Evolutionary conservation across 2,113 vertebrate genomes (phyloP).

Genomic region (Marcusenius ussheri): DNA sequence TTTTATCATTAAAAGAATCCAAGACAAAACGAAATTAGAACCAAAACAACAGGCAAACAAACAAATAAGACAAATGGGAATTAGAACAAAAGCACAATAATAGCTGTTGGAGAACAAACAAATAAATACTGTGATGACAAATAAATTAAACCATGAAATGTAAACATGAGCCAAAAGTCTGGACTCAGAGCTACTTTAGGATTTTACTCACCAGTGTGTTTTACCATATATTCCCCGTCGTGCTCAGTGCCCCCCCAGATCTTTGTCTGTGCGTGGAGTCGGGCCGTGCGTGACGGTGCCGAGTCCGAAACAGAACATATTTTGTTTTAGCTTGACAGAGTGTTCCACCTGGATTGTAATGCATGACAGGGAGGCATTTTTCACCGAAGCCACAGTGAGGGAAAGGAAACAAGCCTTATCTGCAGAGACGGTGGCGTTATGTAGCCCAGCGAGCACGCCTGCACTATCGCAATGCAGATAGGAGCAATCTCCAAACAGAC

Average conservation of each 20-base stretch:
- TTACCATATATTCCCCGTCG: too few relatives aligned
- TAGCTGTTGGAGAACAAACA: neutral
- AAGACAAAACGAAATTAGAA: neutral
- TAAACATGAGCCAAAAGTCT: neutral
- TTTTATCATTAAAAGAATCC: neutral
- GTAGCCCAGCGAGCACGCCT: constrained; percentile 29
- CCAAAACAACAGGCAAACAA: neutral
- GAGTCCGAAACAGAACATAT: neutral
- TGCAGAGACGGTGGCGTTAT: neutral
- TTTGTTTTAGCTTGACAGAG: constrained; percentile 11
- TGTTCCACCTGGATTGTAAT: neutral
- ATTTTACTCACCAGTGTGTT: neutral
- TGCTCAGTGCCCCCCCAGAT: neutral
- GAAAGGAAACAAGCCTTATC: constrained; percentile 7
- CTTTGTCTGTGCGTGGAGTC: neutral
- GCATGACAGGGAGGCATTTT: neutral
- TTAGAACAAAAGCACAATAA: neutral
- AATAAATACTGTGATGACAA: neutral
- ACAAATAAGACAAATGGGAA: neutral
- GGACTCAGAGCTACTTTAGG: neutral
- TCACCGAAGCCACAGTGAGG: neutral
- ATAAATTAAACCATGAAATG: neutral
- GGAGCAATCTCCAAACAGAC: constrained; percentile 45
- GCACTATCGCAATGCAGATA: constrained; percentile 37
- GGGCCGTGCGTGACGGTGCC: neutral